These are phyloP conservation scores for Tiliqua scincoides DNA, from an alignment of 2,113 vertebrate genomes.

Conservation along the genomic window DNA sequence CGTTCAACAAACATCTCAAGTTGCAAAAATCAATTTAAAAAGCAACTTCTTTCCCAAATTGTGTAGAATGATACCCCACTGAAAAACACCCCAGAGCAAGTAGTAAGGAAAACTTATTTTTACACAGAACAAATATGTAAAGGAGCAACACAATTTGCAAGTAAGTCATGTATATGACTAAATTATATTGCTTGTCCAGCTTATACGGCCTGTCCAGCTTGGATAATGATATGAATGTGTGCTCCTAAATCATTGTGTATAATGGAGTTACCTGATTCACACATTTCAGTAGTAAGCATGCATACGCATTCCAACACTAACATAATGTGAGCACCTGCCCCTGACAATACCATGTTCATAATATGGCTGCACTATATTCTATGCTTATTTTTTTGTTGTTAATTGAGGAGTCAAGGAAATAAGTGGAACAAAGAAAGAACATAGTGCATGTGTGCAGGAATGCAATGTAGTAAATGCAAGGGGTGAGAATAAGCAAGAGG, in stretches of 20 bases:
- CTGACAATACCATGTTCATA: no score
- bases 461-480: no score
- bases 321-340: no score
- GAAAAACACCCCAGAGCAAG: not conserved
- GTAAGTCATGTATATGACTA: not conserved
- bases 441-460: no score
- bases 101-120: conserved; percentile 9
- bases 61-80: not conserved
- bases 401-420: no score
- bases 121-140: not conserved
- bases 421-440: no score
- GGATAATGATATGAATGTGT: not conserved
- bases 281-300: not conserved
- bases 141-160: no score
- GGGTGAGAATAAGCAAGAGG: no score
- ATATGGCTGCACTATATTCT: no score
- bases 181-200: not conserved
- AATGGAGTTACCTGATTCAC: no score
- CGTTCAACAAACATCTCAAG: not conserved
- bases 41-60: not conserved
- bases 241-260: not conserved
- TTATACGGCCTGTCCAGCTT: not conserved
- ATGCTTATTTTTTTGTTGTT: no score
- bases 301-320: not conserved
- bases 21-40: not conserved